These are phyloP conservation scores for Pteropus alecto DNA, from an alignment of 2,113 vertebrate species.

Conservation along the genomic window DNA sequence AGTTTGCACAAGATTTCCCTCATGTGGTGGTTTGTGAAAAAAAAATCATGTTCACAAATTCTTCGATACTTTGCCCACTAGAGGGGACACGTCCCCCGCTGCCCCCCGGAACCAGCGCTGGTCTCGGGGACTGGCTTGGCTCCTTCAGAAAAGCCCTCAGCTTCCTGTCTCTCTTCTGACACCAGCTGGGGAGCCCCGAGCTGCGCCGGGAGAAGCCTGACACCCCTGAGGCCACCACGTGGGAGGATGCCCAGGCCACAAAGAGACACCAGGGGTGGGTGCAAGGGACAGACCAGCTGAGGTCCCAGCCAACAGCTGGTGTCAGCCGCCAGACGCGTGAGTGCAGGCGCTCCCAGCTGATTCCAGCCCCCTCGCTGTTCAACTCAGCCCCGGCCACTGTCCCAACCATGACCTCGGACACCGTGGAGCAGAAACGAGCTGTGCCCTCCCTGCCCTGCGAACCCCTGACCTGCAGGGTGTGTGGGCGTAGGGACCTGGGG, in stretches of 20 bases:
- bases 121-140: fast-evolving
- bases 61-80: fast-evolving
- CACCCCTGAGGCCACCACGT: fast-evolving
- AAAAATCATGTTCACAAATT: not conserved
- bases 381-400: not conserved
- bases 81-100: fast-evolving
- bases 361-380: not conserved
- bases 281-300: not conserved
- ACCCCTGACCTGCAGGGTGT: no score
- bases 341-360: not conserved
- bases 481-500: fast-evolving
- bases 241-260: not conserved
- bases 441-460: fast-evolving
- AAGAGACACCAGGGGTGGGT: fast-evolving
- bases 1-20: not conserved
- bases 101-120: not conserved
- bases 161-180: not conserved
- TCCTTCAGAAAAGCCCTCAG: not conserved
- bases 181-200: not conserved
- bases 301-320: not conserved
- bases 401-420: not conserved
- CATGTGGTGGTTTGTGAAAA: not conserved
- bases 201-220: fast-evolving
- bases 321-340: not conserved
- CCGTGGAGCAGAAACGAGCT: no score